These are phyloP conservation scores for Drosophila mayaguana DNA, from an alignment of 2,888 invertebrate genomes.

Conservation along the genomic window DNA sequence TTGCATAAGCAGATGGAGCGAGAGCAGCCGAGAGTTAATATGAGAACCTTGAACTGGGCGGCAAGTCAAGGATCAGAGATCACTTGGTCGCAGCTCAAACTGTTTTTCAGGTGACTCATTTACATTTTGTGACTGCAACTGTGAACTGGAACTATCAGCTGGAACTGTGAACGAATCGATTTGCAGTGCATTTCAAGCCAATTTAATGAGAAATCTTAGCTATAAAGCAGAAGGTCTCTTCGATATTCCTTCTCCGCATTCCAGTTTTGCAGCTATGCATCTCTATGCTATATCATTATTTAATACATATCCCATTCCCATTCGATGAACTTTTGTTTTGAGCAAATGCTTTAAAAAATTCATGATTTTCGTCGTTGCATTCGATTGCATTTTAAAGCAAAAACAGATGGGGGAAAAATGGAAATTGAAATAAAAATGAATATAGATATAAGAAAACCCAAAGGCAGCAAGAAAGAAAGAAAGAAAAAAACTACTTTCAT, in stretches of 20 bases:
- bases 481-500: conserved; percentile 63
- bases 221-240: neutral
- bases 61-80: conserved; percentile 7
- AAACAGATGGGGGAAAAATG: conserved; percentile 28
- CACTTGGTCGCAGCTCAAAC: conserved; percentile 16
- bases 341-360: conserved; percentile 32
- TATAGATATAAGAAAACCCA: conserved; percentile 14
- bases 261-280: neutral
- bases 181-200: neutral
- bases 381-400: conserved; percentile 53
- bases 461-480: conserved; percentile 7
- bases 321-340: conserved; percentile 6
- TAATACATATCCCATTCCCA: neutral
- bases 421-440: conserved; percentile 13
- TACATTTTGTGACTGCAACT: conserved; percentile 26
- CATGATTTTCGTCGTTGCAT: conserved; percentile 49
- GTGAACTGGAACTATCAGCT: neutral
- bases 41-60: conserved; percentile 14
- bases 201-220: neutral
- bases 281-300: no score
- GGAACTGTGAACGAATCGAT: neutral
- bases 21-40: neutral
- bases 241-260: neutral
- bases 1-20: neutral
- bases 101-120: conserved; percentile 25